Evolutionary conservation across 2,113 vertebrate genomes (phyloP).

Genomic region (Ahaetulla prasina): DNA sequence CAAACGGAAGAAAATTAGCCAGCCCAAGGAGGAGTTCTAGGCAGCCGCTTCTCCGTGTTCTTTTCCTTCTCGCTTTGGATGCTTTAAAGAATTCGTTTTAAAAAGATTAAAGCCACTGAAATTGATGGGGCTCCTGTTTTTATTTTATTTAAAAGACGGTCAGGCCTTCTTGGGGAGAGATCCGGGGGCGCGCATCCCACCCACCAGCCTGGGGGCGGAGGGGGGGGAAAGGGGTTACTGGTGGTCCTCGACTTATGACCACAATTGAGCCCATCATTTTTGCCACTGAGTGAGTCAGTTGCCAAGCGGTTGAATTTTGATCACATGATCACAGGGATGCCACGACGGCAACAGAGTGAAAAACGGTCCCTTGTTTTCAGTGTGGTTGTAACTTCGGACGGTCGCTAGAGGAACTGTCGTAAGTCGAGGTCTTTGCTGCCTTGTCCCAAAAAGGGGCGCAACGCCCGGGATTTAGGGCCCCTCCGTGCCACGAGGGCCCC

Average conservation of each 20-base stretch:
- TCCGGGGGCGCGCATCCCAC: not conserved
- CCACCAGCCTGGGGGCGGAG: not conserved
- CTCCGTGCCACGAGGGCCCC: not conserved
- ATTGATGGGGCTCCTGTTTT: not conserved
- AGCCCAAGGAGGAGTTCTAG: slow-evolving; percentile 77
- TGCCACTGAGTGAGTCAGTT: not conserved
- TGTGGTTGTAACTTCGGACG: not conserved
- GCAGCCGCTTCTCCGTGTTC: not conserved
- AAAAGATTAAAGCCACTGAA: not conserved
- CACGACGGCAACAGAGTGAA: no score
- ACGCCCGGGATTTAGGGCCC: not conserved
- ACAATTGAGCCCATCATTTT: not conserved
- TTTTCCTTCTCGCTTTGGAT: rapidly evolving
- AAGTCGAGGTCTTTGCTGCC: not conserved
- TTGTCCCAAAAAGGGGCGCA: no score
- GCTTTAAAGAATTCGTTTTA: rapidly evolving
- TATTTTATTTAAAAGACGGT: rapidly evolving
- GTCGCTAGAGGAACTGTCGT: not conserved
- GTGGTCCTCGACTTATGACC: not conserved
- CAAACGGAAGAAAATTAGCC: slow-evolving; percentile 86
- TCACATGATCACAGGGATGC: no score
- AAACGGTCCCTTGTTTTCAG: not conserved
- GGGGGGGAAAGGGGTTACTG: no score
- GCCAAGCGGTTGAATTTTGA: not conserved
- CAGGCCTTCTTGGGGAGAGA: not conserved